Base-by-base conservation (phyloP, 2,888 invertebrate genomes). In the Drosophila austrosaltans region DNA sequence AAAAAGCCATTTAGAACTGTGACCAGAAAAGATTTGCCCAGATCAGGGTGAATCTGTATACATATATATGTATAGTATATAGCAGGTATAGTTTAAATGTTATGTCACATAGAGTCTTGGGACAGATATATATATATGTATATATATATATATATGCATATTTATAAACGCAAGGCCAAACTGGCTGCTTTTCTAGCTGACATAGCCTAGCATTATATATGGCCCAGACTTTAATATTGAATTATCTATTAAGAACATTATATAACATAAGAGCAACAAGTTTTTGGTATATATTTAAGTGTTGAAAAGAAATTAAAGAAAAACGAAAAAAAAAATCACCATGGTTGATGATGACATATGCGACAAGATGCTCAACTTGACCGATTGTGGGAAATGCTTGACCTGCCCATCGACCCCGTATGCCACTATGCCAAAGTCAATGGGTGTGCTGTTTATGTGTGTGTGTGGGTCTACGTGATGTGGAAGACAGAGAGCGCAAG, bases 321-420 rank as follows among this genome's bases (percentile, higher is more conserved):
- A 16, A 16, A 16, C 0, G 16, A 16, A 16, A 16, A 16, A 16
- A 16, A 40, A 60, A 66, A n/a, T 57, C 60, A 66, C 66, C 42
- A 70, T 44, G 48, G 28, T 28, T 8, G 53, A 72, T 61, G 74
- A 58, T 60, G 57, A 76, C 66, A 63, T 58, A 62, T 32, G 30
- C 57, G 54, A 69, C 54, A 76, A 82, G 75, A 76, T 71, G 86
- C 72, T 82, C 72, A 82, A 78, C 85, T 86, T 85, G 85, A 82
- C 87, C 85, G 87, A 79, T 82, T 72, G 79, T 61, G 72, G 54
- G 53, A 56, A 58, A 75, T 71, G 69, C 69, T 70, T 86, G 84
- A 86, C 87, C 80, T 72, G 82, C 66, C 64, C 39, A 53, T 12
- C 76, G 70, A 71, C 78, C 74, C 75, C 69, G 71, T 63, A 36